Evolutionary conservation across 2,113 vertebrate species (phyloP), one percentile per base, ranked within the genome.

Genomic region (Cavia porcellus): DNA sequence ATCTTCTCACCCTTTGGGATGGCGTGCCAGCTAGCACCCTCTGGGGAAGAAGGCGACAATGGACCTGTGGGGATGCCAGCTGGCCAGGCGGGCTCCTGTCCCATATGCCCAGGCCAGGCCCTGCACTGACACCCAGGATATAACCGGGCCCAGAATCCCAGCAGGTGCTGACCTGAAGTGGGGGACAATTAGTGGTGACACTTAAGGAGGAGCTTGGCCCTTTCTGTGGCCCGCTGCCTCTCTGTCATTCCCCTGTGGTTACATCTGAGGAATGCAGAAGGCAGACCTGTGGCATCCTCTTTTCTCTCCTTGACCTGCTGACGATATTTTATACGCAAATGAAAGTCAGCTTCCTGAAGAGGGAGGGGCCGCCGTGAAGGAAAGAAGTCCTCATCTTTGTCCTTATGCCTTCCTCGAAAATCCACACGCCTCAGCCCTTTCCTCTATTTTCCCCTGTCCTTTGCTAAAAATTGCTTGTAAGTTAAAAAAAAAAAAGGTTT

Each of bases 1-100:
- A 98, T 99, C 98, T 98, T 98, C 98, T 98, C 98, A 97, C 97
- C 97, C 92, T 93, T 92, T 95, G 93, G 90, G 94, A 97, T 95
- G 97, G 87, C 45, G 94, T 98, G 97, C 98, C 97, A 98, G 97
- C 95, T 96, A 97, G 94, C 96, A 94, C 82, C 96, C 97, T 98
- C 97, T 96, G 94, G 96, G 96, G 98, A 98, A 97, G 38, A 81
- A 50, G 52, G 59, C 30, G 62, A 47, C 97, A 98, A 98, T 98
- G 97, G n/a, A 59, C 24, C 42, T 50, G 15, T 79, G 50, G 84
- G 28, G 82, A 52, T 86, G 91, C 72, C 61, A 24, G n/a, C 61
- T 55, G 57, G 74, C 52, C 11, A 57, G 61, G 50, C 86, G 68
- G 25, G 35, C 61, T 47, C n/a, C 12, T 13, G 20, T 57, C 59